Evolutionary conservation across 1,140 invertebrate species (phyloP).

Genomic region (Adoxophyes honmai): DNA sequence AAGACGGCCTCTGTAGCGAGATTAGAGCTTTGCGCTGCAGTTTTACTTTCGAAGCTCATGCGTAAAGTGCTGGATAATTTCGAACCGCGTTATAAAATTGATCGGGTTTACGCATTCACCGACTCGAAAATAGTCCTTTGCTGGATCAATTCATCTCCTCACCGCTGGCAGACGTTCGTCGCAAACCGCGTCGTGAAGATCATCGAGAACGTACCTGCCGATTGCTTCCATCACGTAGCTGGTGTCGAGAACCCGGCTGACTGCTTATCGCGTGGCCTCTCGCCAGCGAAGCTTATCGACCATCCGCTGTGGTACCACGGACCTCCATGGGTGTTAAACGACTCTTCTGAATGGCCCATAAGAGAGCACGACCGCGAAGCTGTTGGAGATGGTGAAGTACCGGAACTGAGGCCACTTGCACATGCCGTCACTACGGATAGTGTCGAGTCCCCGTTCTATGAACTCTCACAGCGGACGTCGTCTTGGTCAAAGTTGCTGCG

Average conservation of each 20-base stretch:
- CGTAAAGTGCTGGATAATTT: constrained; percentile 24
- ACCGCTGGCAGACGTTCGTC: too few species aligned
- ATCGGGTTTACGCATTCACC: constrained; percentile 12
- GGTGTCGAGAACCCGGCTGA: constrained; percentile 37
- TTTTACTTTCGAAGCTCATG: constrained; percentile 31
- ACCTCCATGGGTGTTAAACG: not conserved
- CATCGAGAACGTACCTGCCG: constrained; percentile 22
- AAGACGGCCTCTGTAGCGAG: constrained; percentile 26
- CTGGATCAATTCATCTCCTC: constrained; percentile 48
- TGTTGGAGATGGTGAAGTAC: not conserved
- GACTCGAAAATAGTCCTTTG: constrained; percentile 45
- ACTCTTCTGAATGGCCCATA: not conserved
- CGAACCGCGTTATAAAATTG: constrained; percentile 24
- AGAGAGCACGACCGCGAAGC: not conserved
- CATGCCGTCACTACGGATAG: too few species aligned
- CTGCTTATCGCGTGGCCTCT: constrained; percentile 22
- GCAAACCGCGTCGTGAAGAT: constrained; percentile 60
- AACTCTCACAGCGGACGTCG: too few species aligned
- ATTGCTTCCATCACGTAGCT: constrained; percentile 36
- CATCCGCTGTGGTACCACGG: not conserved
- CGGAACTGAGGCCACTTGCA: not conserved
- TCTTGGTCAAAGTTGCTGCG: too few species aligned
- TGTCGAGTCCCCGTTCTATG: too few species aligned
- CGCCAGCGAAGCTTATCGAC: constrained; percentile 3
- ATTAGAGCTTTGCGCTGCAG: constrained; percentile 32